Evolutionary conservation across 2,797 vertebrate genomes (phyloP).

Genomic region (Ispidina picta): DNA sequence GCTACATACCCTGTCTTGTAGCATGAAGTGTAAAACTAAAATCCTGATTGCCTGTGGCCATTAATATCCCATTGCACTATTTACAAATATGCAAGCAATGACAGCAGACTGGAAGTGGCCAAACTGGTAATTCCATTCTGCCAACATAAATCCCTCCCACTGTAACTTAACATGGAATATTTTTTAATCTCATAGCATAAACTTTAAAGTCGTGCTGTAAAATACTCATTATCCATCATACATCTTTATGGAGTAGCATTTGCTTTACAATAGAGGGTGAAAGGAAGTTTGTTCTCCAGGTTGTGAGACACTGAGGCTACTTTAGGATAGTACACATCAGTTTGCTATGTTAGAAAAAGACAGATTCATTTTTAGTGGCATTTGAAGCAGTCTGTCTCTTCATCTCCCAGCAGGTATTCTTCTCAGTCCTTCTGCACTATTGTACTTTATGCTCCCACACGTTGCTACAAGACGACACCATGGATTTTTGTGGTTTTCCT

Average conservation of each 20-base stretch:
- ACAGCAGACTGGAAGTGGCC: neutral
- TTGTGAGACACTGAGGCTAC: neutral
- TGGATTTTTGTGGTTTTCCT: neutral
- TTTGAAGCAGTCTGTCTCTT: constrained; percentile 23
- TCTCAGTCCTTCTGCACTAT: neutral
- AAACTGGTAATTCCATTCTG: constrained; percentile 4
- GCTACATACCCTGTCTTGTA: neutral
- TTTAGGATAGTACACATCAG: neutral
- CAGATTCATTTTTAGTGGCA: neutral
- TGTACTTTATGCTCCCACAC: neutral
- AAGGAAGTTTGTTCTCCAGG: neutral
- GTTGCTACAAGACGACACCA: neutral
- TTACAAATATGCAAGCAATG: constrained; percentile 21
- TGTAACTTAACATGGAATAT: neutral
- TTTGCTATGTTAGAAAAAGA: constrained; percentile 22
- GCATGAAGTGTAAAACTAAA: neutral
- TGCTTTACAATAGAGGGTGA: neutral
- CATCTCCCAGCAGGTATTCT: neutral
- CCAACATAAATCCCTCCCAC: constrained; percentile 18
- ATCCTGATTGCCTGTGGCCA: neutral
- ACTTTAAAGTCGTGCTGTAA: constrained; percentile 55
- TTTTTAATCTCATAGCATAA: constrained; percentile 43
- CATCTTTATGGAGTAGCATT: constrained; percentile 13
- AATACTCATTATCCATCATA: constrained; percentile 37
- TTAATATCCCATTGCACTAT: neutral